A percentile compares a stretch with the other conserved stretches of the same genome.
Conservation (phyloP, 2,113 vertebrate species). For the Cyphomyrus plagiostoma region DNA sequence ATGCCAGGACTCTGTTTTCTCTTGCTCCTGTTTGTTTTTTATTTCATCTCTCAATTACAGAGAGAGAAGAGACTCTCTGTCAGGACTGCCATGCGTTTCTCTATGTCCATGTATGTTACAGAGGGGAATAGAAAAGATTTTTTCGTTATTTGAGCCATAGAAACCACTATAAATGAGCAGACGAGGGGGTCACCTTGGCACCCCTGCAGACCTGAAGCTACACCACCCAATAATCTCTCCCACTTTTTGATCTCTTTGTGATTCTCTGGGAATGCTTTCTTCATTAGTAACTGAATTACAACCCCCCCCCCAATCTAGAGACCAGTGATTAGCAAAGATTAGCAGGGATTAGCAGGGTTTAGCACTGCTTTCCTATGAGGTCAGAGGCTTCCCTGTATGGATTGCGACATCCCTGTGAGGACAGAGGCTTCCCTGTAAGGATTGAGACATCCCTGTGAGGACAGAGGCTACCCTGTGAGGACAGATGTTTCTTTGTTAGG, state of each 20-base stretch:
- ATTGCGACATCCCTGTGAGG: background rate
- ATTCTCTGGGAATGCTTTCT: background rate
- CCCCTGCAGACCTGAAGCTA: background rate
- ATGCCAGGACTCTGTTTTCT: background rate
- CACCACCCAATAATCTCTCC: background rate
- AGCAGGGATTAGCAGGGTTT: background rate
- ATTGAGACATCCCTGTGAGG: background rate
- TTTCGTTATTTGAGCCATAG: too few species aligned
- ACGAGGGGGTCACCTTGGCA: background rate
- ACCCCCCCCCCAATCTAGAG: background rate
- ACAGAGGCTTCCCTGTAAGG: background rate
- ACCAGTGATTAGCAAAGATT: background rate
- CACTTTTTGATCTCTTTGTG: background rate
- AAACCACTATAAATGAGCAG: background rate
- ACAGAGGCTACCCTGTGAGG: background rate
- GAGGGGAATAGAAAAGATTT: background rate
- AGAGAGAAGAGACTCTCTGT: background rate
- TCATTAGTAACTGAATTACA: background rate
- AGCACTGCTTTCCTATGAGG: background rate
- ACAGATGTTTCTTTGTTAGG: background rate
- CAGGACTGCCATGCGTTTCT: background rate
- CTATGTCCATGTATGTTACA: background rate
- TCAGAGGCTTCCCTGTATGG: too few species aligned
- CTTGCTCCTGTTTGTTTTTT: background rate
- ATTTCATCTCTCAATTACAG: background rate